phyloP scores from a whole-genome alignment of 2,113 vertebrate species.

The Lycaon pictus region DNA sequence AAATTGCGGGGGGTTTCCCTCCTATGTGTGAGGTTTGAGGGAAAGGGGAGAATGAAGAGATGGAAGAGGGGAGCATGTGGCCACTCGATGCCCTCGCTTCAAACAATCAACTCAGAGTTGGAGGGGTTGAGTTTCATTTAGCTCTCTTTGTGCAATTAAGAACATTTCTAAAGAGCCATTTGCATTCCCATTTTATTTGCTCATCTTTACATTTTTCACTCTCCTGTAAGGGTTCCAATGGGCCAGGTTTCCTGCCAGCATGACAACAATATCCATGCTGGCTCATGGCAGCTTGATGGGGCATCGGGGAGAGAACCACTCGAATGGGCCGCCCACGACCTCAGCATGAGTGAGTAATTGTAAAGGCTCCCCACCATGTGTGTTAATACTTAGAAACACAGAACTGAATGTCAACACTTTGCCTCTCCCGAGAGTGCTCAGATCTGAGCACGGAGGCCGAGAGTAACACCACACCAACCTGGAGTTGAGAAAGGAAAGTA shows the following conservation, averaged over 20 bases:
- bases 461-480: neutral
- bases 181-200: neutral
- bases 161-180: neutral
- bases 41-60: neutral
- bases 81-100: neutral
- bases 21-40: constrained; percentile 25
- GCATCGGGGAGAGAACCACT: constrained; percentile 41
- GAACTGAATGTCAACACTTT: constrained; percentile 64
- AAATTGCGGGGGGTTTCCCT: neutral
- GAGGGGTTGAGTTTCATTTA: neutral
- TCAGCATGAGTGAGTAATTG: constrained; percentile 68
- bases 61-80: neutral
- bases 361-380: constrained; percentile 58
- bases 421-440: constrained; percentile 51
- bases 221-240: neutral
- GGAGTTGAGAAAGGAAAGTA: constrained; percentile 65
- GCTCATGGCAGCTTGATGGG: neutral
- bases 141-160: neutral
- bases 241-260: constrained; percentile 49
- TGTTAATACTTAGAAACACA: constrained; percentile 68
- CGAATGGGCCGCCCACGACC: constrained; percentile 70
- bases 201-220: constrained; percentile 29
- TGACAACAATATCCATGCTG: constrained; percentile 19
- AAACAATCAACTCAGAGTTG: neutral
- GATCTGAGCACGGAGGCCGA: neutral